Evolutionary conservation across 1,140 invertebrate genomes (phyloP).

Genomic region (Streblospio benedicti): DNA sequence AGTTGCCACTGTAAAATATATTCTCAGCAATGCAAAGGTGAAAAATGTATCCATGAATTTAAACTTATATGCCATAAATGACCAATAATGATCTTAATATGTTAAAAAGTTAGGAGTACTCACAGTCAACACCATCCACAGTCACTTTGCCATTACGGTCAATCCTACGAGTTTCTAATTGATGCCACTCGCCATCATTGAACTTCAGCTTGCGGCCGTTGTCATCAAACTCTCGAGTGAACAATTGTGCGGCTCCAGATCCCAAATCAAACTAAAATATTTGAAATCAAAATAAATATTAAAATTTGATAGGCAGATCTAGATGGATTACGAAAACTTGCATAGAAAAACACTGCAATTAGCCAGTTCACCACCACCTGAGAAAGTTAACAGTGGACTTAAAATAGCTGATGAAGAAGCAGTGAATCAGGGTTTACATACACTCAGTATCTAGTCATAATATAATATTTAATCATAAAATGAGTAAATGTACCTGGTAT

Average conservation of each 20-base stretch:
- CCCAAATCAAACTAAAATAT: conserved; percentile 59
- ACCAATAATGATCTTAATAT: background rate
- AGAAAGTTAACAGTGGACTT: too few species aligned
- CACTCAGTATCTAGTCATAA: background rate
- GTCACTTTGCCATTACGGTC: conserved; percentile 59
- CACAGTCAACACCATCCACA: conserved; percentile 44
- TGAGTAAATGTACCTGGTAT: conserved; percentile 44
- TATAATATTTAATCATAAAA: background rate
- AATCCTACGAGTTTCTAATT: conserved; percentile 61
- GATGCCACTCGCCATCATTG: conserved; percentile 82
- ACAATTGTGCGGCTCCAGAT: conserved; percentile 56
- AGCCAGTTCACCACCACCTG: too few species aligned
- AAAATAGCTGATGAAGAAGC: too few species aligned
- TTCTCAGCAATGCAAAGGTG: too few species aligned
- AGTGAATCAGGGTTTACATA: too few species aligned
- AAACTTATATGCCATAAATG: background rate
- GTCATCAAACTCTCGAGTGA: conserved; percentile 22
- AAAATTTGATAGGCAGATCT: too few species aligned
- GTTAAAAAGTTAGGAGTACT: background rate
- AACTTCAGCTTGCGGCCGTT: too few species aligned
- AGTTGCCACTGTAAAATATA: conserved; percentile 25
- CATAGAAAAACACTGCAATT: too few species aligned
- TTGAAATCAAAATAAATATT: too few species aligned
- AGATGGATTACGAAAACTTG: too few species aligned
- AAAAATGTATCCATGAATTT: too few species aligned